These are phyloP conservation scores for Butorides virescens DNA, from an alignment of 2,113 vertebrate genomes.

Conservation along the genomic window DNA sequence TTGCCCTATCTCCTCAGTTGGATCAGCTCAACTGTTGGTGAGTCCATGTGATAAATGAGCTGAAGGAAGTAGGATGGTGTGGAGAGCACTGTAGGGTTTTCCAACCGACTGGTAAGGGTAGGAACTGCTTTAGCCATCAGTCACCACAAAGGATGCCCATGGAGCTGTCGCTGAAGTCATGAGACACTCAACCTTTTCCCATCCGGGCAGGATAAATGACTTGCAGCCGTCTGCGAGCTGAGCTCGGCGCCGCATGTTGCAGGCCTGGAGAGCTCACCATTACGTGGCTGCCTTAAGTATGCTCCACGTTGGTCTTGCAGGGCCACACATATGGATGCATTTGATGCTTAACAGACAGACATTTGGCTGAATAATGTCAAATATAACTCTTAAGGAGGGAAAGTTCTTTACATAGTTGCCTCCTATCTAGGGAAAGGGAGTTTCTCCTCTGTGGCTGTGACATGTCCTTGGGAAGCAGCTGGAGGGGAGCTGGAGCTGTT, in stretches of 20 bases:
- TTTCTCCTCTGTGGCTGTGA: not conserved
- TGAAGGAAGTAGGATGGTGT: not conserved
- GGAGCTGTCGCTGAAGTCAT: not conserved
- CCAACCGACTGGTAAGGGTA: accelerated
- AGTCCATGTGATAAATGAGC: not conserved
- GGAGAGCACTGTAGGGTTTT: not conserved
- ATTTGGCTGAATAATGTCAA: not conserved
- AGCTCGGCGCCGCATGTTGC: accelerated
- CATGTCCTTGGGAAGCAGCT: not conserved
- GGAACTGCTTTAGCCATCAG: not conserved
- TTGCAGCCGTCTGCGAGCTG: not conserved
- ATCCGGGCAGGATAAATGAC: not conserved
- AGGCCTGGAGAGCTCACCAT: not conserved
- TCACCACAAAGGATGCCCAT: not conserved
- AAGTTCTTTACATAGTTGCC: not conserved
- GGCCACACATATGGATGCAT: not conserved
- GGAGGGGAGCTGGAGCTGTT: not conserved
- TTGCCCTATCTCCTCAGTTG: not conserved
- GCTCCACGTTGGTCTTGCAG: not conserved
- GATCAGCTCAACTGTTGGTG: not conserved
- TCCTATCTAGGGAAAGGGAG: not conserved
- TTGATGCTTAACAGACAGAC: not conserved
- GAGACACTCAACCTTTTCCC: not conserved
- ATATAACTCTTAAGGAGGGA: not conserved
- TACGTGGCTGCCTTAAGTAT: not conserved